These are phyloP conservation scores for Polypterus bichir DNA, from an alignment of 2,113 vertebrate species.

Conservation along the genomic window DNA sequence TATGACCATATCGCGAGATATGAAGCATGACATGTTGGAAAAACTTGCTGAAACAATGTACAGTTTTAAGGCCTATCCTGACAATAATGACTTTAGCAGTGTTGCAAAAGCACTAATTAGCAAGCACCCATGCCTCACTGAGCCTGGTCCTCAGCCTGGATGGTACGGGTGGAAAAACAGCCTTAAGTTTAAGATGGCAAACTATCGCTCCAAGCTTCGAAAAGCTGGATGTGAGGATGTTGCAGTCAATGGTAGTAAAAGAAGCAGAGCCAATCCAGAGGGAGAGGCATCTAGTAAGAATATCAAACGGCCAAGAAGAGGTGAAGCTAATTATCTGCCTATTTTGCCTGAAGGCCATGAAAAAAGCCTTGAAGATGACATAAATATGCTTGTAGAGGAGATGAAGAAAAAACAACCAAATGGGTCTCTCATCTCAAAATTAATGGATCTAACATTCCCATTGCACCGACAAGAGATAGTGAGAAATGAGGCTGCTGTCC, in stretches of 20 bases:
- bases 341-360: too few relatives aligned
- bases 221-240: conserved; percentile 10
- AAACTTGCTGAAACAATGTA: conserved; percentile 13
- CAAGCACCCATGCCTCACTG: conserved; percentile 10
- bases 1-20: conserved; percentile 11
- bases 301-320: conserved; percentile 1
- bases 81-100: conserved; percentile 8
- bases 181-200: conserved; percentile 9
- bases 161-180: conserved; percentile 5
- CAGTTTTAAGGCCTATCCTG: conserved; percentile 8
- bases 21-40: conserved; percentile 14
- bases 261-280: background rate
- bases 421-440: conserved; percentile 9
- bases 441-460: conserved; percentile 19
- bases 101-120: conserved; percentile 4
- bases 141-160: conserved; percentile 1
- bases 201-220: conserved; percentile 1
- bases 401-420: conserved; percentile 12
- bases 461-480: conserved; percentile 12
- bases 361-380: too few relatives aligned
- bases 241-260: conserved; percentile 11
- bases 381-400: conserved; percentile 3
- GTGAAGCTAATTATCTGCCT: conserved; percentile 2
- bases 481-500: conserved; percentile 9
- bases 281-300: conserved; percentile 7